Conservation (phyloP, 2,113 vertebrate genomes). For the Crypturellus undulatus region DNA sequence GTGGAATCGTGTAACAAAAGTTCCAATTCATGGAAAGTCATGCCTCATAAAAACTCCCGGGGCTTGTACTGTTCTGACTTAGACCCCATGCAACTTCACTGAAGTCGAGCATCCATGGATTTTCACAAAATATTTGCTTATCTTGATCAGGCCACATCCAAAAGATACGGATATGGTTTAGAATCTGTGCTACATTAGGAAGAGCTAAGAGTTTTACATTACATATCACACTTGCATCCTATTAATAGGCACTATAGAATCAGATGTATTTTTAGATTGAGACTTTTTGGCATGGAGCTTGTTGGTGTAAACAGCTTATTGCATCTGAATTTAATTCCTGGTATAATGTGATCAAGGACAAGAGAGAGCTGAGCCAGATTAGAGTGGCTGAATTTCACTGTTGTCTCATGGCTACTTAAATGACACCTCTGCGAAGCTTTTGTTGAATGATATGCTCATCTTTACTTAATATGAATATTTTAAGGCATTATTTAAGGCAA, state of each 20-base stretch:
- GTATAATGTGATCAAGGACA: neutral
- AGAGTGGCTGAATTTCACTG: neutral
- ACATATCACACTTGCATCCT: constrained; percentile 24
- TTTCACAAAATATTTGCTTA: constrained; percentile 41
- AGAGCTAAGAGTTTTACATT: constrained; percentile 56
- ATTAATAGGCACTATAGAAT: constrained; percentile 56
- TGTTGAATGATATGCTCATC: neutral
- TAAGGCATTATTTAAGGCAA: neutral
- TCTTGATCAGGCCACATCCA: neutral
- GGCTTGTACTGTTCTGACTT: neutral
- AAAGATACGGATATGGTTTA: neutral
- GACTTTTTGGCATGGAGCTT: neutral
- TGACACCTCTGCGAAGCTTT: neutral
- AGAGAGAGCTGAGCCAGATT: constrained; percentile 1
- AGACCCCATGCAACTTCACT: neutral
- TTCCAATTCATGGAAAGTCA: neutral
- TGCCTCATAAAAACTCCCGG: neutral
- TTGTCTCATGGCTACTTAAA: neutral
- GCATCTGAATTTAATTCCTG: constrained; percentile 56
- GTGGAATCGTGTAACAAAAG: neutral
- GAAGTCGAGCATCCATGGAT: neutral
- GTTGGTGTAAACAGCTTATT: constrained; percentile 19
- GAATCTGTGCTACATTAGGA: constrained; percentile 57
- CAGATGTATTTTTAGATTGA: constrained; percentile 61
- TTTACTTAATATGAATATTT: neutral